These are phyloP conservation scores for Diaperis boleti DNA, from an alignment of 2,888 invertebrate genomes.

Conservation along the genomic window DNA sequence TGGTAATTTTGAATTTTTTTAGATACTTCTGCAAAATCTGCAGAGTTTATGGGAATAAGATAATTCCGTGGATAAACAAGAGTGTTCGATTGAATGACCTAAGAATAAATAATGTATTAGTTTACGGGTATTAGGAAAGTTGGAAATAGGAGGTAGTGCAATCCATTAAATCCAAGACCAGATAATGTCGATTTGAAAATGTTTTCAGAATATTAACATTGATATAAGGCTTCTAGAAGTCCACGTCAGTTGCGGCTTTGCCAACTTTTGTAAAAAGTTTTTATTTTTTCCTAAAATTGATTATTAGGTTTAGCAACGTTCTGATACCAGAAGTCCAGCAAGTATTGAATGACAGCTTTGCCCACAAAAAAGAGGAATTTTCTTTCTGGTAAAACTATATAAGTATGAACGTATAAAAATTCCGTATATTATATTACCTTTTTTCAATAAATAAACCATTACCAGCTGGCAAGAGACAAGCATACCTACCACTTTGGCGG, in stretches of 20 bases:
- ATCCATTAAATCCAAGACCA: constrained; percentile 17
- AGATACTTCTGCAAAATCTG: not conserved
- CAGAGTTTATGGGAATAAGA: not conserved
- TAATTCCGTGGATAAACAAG: constrained; percentile 9
- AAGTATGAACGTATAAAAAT: too few relatives aligned
- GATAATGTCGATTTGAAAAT: constrained; percentile 7
- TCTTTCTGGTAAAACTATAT: too few relatives aligned
- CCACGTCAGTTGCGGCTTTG: not conserved
- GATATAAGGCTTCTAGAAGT: constrained; percentile 5
- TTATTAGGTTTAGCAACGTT: not conserved
- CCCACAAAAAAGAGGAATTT: constrained; percentile 25
- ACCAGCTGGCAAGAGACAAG: constrained; percentile 9
- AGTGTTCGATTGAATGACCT: constrained; percentile 9
- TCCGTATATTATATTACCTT: constrained; percentile 30
- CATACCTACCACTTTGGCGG: constrained; percentile 13
- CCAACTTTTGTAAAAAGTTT: constrained; percentile 1
- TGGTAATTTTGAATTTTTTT: constrained; percentile 1
- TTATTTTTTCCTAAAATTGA: constrained; percentile 10
- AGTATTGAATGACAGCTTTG: constrained; percentile 16
- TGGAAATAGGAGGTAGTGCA: constrained; percentile 4
- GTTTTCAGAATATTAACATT: constrained; percentile 10
- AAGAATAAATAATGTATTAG: not conserved
- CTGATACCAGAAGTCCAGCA: constrained; percentile 26
- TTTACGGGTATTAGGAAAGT: not conserved
- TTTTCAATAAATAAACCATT: constrained; percentile 28